Percentiles rank a stretch among this genome's conserved stretches.
These are phyloP conservation scores for Synergus laeviventris DNA, from an alignment of 2,888 invertebrate species.

Conservation along the genomic window DNA sequence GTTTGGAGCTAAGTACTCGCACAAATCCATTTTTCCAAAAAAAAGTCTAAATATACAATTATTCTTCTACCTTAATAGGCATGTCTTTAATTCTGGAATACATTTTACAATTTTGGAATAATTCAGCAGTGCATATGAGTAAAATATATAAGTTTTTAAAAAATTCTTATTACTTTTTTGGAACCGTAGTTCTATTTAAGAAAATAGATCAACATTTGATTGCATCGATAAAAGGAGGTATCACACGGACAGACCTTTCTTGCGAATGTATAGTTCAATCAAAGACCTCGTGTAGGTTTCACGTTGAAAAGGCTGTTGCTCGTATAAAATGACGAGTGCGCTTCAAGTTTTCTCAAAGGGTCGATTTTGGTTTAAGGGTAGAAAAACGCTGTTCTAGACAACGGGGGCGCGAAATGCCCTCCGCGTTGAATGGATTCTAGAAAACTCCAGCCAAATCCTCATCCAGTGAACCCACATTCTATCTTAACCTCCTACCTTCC, in stretches of 20 bases:
- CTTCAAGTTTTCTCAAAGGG: constrained; percentile 55
- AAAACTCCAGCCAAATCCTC: constrained; percentile 52
- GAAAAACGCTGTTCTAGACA: constrained; percentile 48
- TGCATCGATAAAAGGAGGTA: neutral
- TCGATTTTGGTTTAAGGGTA: constrained; percentile 56
- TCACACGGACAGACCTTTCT: neutral
- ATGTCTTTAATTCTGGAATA: neutral
- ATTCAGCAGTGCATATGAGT: no score
- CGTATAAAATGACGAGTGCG: neutral
- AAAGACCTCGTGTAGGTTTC: neutral
- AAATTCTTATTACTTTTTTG: no score
- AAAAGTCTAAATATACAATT: constrained; percentile 6
- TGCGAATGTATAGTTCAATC: neutral
- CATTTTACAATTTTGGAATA: neutral
- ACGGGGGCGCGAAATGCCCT: constrained; percentile 55
- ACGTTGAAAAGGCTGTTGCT: neutral
- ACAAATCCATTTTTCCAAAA: constrained; percentile 1
- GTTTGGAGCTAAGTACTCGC: constrained; percentile 18
- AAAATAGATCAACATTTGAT: neutral
- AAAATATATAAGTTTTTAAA: no score
- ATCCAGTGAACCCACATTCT: constrained; percentile 50
- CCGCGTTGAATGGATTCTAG: constrained; percentile 60
- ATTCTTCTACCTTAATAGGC: neutral
- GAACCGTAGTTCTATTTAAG: neutral
- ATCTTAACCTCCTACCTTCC: constrained; percentile 43